Conservation (phyloP, 2,797 vertebrate species). For the Chaunax sp. region DNA sequence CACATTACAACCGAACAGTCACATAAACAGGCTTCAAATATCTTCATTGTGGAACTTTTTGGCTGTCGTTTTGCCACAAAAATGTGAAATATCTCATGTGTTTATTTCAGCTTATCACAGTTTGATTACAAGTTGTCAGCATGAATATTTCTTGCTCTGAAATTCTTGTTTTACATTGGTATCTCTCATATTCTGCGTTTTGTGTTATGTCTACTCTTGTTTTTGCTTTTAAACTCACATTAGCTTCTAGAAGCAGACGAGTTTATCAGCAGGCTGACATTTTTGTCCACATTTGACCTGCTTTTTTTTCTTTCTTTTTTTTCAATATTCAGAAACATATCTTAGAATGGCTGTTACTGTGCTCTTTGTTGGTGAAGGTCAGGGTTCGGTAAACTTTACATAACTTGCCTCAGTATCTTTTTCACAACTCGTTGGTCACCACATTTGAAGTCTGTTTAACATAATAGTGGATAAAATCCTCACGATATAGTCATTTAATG, state of each 20-base stretch:
- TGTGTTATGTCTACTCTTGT: not conserved
- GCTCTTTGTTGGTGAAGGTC: too few relatives aligned
- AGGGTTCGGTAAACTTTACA: too few relatives aligned
- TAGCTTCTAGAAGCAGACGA: not conserved
- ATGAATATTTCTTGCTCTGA: not conserved
- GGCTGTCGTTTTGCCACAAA: slow-evolving; percentile 42
- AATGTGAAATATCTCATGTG: slow-evolving; percentile 21
- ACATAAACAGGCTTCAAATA: slow-evolving; percentile 13
- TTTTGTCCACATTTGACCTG: not conserved
- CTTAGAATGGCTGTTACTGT: too few relatives aligned
- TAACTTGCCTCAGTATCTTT: not conserved
- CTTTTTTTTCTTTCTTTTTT: not conserved
- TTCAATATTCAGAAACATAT: too few relatives aligned
- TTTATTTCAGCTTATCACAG: slow-evolving; percentile 9
- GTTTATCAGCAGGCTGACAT: not conserved
- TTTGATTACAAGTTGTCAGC: not conserved
- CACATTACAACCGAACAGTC: slow-evolving; percentile 13
- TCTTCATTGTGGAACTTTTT: slow-evolving; percentile 19
- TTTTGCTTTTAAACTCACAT: too few relatives aligned
- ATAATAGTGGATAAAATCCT: too few relatives aligned
- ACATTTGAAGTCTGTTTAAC: too few relatives aligned
- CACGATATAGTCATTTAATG: too few relatives aligned
- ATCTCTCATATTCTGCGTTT: too few relatives aligned
- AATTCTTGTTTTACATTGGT: not conserved
- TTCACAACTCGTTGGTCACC: too few relatives aligned